Percentiles rank a stretch among this genome's conserved stretches.
Conservation (phyloP, 2,797 vertebrate genomes). For the Meda fulgida region DNA sequence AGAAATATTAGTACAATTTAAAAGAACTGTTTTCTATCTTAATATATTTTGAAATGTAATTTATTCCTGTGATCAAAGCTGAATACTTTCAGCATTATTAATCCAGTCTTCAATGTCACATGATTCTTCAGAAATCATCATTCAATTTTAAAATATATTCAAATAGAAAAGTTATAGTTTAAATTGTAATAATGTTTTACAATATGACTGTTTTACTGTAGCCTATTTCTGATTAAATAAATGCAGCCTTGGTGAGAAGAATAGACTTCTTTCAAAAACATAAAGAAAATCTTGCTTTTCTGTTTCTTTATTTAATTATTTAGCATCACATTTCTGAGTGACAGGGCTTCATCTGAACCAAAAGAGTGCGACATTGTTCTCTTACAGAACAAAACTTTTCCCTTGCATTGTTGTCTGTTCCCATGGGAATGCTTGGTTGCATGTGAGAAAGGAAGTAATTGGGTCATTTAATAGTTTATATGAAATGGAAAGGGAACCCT, state of each 20-base stretch:
- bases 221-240: not conserved
- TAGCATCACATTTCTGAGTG: slow-evolving; percentile 2
- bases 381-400: slow-evolving; percentile 58
- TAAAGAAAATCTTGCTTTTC: not conserved
- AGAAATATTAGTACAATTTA: not conserved
- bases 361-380: slow-evolving; percentile 60
- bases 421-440: slow-evolving; percentile 65
- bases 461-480: slow-evolving; percentile 55
- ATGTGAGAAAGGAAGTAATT: slow-evolving; percentile 57
- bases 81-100: not conserved
- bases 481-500: slow-evolving; percentile 23
- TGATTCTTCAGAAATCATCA: not conserved
- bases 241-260: not conserved
- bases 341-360: slow-evolving; percentile 32
- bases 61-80: not conserved
- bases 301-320: not conserved
- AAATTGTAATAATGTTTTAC: not conserved
- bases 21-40: not conserved
- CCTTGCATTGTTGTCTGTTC: slow-evolving; percentile 66
- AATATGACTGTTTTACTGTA: not conserved
- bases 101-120: not conserved
- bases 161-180: not conserved
- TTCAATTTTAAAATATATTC: not conserved
- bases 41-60: not conserved
- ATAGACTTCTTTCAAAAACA: not conserved